These are phyloP conservation scores for Geodia barretti DNA, from an alignment of 37 sponge, comb jelly and placozoan species.

Conservation along the genomic window DNA sequence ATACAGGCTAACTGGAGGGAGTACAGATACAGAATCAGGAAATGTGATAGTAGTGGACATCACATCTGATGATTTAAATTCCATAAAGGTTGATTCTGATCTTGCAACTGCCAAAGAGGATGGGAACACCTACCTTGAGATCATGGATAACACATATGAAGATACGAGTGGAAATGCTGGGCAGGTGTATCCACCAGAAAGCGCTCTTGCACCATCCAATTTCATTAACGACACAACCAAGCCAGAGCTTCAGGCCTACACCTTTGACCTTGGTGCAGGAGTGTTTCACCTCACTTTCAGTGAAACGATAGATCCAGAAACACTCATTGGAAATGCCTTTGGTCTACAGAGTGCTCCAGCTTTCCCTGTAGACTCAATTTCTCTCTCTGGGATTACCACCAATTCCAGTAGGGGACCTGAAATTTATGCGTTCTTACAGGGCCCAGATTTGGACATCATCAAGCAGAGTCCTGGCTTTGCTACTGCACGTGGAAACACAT, in stretches of 20 bases:
- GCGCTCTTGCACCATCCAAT: conserved; percentile 1
- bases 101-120: conserved; percentile 33
- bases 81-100: conserved; percentile 63
- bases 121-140: conserved; percentile 65
- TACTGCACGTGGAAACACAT: conserved; percentile 79
- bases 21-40: conserved; percentile 33
- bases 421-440: conserved; percentile 21
- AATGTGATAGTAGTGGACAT: conserved; percentile 55
- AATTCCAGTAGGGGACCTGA: conserved; percentile 25
- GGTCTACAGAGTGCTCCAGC: conserved; percentile 74
- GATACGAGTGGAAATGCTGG: conserved; percentile 71
- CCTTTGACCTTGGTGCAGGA: conserved; percentile 66
- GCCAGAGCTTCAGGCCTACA: conserved; percentile 66
- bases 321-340: conserved; percentile 52
- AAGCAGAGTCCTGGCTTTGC: conserved; percentile 78
- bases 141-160: conserved; percentile 37
- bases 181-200: background rate
- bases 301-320: conserved; percentile 77
- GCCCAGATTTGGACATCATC: conserved; percentile 59
- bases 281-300: conserved; percentile 59
- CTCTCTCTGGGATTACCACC: conserved; percentile 27
- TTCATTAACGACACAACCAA: conserved; percentile 63
- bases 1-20: conserved; percentile 61
- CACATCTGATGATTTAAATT: conserved; percentile 56
- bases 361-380: conserved; percentile 40